Percentiles rank a stretch among this genome's conserved stretches.
Conservation (phyloP, 2,113 vertebrate species). For the Bos taurus region DNA sequence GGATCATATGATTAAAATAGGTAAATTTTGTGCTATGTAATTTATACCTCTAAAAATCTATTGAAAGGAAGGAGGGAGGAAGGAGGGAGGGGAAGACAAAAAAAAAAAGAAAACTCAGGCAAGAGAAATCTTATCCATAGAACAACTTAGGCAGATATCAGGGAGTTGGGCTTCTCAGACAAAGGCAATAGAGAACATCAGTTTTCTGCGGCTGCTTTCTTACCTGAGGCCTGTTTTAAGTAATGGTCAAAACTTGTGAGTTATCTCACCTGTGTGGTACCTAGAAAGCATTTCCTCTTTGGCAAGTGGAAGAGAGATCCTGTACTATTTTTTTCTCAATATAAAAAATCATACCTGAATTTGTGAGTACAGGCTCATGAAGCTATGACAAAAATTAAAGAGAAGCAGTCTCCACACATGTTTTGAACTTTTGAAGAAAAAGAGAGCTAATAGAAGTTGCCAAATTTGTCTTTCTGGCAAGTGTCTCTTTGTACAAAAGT, state of each 20-base stretch:
- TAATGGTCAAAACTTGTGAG: not conserved
- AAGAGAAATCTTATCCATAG: not conserved
- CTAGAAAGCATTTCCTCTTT: not conserved
- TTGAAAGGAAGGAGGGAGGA: not conserved
- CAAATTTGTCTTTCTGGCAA: not conserved
- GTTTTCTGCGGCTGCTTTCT: not conserved
- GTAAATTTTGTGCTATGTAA: not conserved
- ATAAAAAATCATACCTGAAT: not conserved
- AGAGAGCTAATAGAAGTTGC: not conserved
- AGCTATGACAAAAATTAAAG: not conserved
- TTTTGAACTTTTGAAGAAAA: constrained; percentile 2
- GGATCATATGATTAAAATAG: not conserved
- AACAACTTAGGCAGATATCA: not conserved
- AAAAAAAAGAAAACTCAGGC: not conserved
- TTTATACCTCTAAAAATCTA: not conserved
- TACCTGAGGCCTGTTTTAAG: not conserved
- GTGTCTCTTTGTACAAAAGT: not conserved
- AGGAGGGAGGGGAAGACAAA: not conserved
- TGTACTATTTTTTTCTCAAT: not conserved
- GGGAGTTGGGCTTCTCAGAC: not conserved
- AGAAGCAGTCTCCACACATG: not conserved
- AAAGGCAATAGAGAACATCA: not conserved
- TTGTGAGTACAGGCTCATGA: not conserved
- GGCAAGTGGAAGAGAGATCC: not conserved
- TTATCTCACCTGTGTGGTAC: not conserved